Evolutionary conservation across 1,140 invertebrate species (phyloP).

Genomic region (Hylyphantes graminicola): DNA sequence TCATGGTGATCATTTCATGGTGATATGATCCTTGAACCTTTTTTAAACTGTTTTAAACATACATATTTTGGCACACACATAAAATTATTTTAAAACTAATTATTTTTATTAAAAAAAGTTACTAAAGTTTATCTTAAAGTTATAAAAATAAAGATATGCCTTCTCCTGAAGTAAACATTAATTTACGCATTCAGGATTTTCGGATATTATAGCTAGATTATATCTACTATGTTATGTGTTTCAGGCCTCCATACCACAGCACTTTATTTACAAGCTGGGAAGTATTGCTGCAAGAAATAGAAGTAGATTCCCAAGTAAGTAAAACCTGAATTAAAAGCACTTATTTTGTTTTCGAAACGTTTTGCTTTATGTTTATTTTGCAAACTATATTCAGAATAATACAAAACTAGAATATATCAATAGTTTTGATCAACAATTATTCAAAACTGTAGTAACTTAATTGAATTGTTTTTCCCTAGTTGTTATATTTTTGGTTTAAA

Average conservation of each 20-base stretch:
- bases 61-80: too few species aligned
- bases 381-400: too few species aligned
- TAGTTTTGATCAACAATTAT: not conserved
- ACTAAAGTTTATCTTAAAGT: too few species aligned
- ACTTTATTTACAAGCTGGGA: constrained; percentile 92
- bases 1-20: too few species aligned
- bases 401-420: not conserved
- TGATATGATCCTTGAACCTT: too few species aligned
- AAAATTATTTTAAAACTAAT: too few species aligned
- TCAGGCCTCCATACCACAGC: constrained; percentile 81
- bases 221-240: constrained; percentile 59
- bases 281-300: constrained; percentile 88
- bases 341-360: not conserved
- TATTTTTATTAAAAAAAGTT: too few species aligned
- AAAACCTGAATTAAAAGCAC: not conserved
- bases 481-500: not conserved
- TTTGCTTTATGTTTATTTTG: not conserved
- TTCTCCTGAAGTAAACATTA: too few species aligned
- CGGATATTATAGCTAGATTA: too few species aligned
- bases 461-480: not conserved
- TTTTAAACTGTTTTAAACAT: too few species aligned
- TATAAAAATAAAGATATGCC: too few species aligned
- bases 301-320: constrained; percentile 86
- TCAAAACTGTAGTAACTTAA: not conserved
- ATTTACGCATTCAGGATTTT: too few species aligned